phyloP scores from a whole-genome alignment of 2,888 invertebrate species.

The Cephus rjabovi region DNA sequence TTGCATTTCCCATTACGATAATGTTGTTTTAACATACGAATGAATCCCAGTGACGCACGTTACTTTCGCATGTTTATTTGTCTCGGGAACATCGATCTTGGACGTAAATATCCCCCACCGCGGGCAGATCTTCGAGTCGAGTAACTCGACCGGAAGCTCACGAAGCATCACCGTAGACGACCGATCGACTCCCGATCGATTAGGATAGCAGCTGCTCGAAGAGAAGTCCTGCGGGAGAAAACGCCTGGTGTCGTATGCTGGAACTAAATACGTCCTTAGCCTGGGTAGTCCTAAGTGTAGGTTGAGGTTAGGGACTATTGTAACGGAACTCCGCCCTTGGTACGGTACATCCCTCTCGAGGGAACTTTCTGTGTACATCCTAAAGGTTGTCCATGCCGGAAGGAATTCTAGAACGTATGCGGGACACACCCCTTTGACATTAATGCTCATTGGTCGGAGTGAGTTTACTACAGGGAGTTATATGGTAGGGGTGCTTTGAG shows the following conservation, averaged over 20 bases:
- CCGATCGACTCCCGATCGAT: conserved; percentile 49
- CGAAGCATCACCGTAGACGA: conserved; percentile 43
- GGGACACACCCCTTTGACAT: not conserved
- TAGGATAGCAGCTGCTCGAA: conserved; percentile 40
- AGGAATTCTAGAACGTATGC: not conserved
- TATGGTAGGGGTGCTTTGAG: too few relatives aligned
- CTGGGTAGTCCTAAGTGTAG: not conserved
- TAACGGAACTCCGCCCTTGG: not conserved
- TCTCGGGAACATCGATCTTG: not conserved
- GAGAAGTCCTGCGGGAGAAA: not conserved
- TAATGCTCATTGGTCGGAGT: not conserved
- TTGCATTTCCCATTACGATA: not conserved
- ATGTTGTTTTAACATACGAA: not conserved
- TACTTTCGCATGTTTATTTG: not conserved
- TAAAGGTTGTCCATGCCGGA: not conserved
- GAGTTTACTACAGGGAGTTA: not conserved
- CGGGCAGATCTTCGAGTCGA: not conserved
- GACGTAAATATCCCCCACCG: not conserved
- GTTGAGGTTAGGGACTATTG: not conserved
- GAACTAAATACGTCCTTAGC: not conserved
- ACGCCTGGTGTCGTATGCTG: not conserved
- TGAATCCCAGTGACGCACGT: not conserved
- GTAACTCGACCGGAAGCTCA: conserved; percentile 38
- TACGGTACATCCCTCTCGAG: not conserved
- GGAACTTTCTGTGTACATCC: not conserved